Evolutionary conservation across 1,140 invertebrate species (phyloP), one percentile per base, ranked within the genome.

Genomic region (Megalonaias nervosa): DNA sequence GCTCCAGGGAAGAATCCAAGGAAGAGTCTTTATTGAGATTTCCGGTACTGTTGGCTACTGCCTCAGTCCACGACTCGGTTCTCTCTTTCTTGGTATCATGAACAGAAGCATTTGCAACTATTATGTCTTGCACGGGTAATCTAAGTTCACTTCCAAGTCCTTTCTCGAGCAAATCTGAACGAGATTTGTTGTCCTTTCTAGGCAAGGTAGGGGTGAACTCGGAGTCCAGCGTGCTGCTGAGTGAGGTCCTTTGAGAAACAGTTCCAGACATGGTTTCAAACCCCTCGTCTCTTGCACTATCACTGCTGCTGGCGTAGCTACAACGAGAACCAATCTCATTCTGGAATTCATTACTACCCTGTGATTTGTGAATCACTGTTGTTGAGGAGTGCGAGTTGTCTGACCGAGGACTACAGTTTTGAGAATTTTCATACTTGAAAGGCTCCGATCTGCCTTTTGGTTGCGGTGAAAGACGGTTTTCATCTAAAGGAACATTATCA

Each of bases 181-280:
- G 38, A 48, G 38, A 48, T 48, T 48, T 48, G 38, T 9, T 48
- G 38, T 48, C 38, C 78, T 82, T 84, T 58, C 83, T 77, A 16
- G 75, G 38, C 17, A 82, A 58, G 3, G 67, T 82, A 17, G 85
- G 82, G n/a, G 82, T 82, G 38, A 79, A 71, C 70, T 90, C 89
- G 1, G 86, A 86, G 64, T 90, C 89, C 56, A 88, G 73, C 19
- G 86, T 89, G 67, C 89, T 90, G 81, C 87, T 89, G 71, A 90
- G 82, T 13, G 90, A 91, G 0, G 89, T 90, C 60, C 89, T 82
- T 70, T 91, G 89, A 15, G 89, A 90, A 59, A 88, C 83, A 13
- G 88, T 88, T 31, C 87, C 87, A 9, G 86, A 87, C 84, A 87
- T 87, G 21, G 85, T 89, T 71, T 91, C 90, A 77, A 91, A 90